Evolutionary conservation across 1,140 invertebrate species (phyloP).

Genomic region (Aphelinus certus): DNA sequence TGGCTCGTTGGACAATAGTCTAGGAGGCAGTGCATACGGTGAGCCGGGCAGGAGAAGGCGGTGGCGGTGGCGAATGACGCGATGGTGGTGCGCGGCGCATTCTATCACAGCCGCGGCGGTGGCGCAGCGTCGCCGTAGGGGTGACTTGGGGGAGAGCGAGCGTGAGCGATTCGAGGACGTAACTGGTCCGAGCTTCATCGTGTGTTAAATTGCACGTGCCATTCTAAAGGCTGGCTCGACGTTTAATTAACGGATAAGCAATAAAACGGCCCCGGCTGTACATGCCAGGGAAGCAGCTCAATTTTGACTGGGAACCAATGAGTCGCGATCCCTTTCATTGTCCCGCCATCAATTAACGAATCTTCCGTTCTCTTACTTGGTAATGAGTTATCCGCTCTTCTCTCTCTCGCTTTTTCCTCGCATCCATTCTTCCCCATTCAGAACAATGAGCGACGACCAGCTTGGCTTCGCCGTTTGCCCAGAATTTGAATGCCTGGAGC

Average conservation of each 20-base stretch:
- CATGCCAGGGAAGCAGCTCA: constrained; percentile 18
- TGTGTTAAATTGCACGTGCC: constrained; percentile 41
- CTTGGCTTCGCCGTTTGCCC: too few relatives aligned
- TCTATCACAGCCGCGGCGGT: constrained; percentile 1
- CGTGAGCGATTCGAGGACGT: constrained; percentile 20
- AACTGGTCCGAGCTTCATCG: constrained; percentile 39
- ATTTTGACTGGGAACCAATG: constrained; percentile 39
- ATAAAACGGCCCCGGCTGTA: constrained; percentile 33
- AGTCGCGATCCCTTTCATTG: constrained; percentile 35
- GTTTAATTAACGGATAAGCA: constrained; percentile 43
- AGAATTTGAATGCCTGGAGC: too few relatives aligned
- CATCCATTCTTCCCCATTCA: neutral
- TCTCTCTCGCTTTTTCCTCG: too few relatives aligned
- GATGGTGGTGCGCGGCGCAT: neutral
- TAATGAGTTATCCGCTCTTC: constrained; percentile 28
- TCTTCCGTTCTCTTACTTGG: constrained; percentile 25
- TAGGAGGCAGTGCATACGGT: constrained; percentile 13
- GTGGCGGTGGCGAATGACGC: neutral
- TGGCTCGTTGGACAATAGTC: constrained; percentile 17
- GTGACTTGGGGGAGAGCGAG: constrained; percentile 13
- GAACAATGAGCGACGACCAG: neutral
- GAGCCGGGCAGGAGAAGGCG: constrained; percentile 1
- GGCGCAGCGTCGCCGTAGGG: constrained; percentile 7
- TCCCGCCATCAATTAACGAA: constrained; percentile 32
- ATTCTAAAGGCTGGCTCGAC: constrained; percentile 38